A percentile compares a stretch with the other conserved stretches of the same genome.
These are phyloP conservation scores for Bambusicola thoracicus DNA, from an alignment of 2,113 vertebrate species.

Conservation along the genomic window DNA sequence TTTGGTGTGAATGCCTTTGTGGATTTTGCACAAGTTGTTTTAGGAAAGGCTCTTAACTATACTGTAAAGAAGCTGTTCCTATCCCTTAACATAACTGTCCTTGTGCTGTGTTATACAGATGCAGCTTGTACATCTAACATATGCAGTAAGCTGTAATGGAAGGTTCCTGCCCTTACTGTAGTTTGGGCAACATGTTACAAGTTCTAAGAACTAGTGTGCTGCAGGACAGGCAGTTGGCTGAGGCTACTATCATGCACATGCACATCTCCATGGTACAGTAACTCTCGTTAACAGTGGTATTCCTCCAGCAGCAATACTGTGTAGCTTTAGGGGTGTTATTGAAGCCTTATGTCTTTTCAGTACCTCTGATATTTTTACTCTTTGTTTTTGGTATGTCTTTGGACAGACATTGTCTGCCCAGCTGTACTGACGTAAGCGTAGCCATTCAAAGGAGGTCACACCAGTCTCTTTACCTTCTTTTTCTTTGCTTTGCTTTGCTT, in stretches of 20 bases:
- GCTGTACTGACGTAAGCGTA: not conserved
- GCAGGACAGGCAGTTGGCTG: not conserved
- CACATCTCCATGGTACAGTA: not conserved
- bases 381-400: not conserved
- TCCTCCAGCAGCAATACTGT: not conserved
- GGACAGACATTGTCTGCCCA: not conserved
- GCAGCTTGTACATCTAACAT: not conserved
- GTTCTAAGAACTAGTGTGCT: not conserved
- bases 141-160: not conserved
- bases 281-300: not conserved
- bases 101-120: not conserved
- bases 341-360: not conserved
- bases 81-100: not conserved
- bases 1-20: not conserved
- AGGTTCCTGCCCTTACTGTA: not conserved
- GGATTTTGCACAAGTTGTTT: not conserved
- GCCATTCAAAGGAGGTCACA: not conserved
- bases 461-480: not conserved
- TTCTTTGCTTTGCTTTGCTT: not conserved
- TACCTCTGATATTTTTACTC: not conserved
- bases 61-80: not conserved
- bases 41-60: not conserved
- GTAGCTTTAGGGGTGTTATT: not conserved
- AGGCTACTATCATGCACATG: accelerated
- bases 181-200: not conserved